A percentile compares a stretch with the other conserved stretches of the same genome.
phyloP scores from a whole-genome alignment of 2,797 vertebrate genomes.

The Enteromius argenteus region DNA sequence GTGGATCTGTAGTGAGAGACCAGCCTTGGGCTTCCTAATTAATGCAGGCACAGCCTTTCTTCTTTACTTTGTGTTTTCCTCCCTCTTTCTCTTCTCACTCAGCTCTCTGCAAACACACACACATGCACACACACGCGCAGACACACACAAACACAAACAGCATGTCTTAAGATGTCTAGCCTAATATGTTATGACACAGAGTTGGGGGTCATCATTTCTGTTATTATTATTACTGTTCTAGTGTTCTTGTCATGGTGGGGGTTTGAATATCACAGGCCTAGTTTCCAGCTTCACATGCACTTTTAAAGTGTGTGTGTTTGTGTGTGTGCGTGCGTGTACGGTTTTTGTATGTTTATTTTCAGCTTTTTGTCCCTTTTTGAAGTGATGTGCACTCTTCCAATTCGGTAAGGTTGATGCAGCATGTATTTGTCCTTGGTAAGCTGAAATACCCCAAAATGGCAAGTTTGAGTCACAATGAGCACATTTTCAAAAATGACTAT shows the following conservation, averaged over 20 bases:
- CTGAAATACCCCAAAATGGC: neutral
- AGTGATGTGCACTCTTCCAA: neutral
- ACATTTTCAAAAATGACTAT: too few relatives aligned
- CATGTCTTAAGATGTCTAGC: slow-evolving; percentile 20
- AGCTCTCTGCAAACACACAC: slow-evolving; percentile 43
- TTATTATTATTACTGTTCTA: neutral
- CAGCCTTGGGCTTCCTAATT: slow-evolving; percentile 38
- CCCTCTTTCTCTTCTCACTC: neutral
- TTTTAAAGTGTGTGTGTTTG: neutral
- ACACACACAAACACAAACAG: slow-evolving; percentile 53
- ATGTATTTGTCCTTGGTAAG: neutral
- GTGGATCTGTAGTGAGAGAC: slow-evolving; percentile 17
- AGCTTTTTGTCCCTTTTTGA: slow-evolving; percentile 9
- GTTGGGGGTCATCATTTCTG: slow-evolving; percentile 33
- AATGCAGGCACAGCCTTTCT: slow-evolving; percentile 15
- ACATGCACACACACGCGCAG: slow-evolving; percentile 56
- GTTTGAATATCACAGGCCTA: slow-evolving; percentile 21
- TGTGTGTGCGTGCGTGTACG: too few relatives aligned
- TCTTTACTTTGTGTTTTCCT: neutral
- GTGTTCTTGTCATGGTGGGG: slow-evolving; percentile 15
- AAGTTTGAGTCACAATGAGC: neutral
- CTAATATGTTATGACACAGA: slow-evolving; percentile 33
- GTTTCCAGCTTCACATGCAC: neutral
- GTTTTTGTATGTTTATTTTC: neutral
- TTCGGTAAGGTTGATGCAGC: neutral